Conservation (phyloP, 1,140 invertebrate genomes). For the Hyphantria cunea region DNA sequence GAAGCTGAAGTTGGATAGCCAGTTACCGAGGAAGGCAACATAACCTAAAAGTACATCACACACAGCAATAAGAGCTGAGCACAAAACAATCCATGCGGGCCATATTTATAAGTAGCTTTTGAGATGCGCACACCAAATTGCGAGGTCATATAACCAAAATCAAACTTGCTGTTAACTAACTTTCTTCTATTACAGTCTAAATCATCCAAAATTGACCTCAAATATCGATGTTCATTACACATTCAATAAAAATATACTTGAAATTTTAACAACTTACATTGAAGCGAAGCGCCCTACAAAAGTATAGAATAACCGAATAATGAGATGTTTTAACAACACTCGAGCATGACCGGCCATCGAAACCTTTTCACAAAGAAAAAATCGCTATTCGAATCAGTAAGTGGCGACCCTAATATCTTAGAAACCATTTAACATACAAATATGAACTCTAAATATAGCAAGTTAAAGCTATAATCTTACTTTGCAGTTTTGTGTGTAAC, state of each 20-base stretch:
- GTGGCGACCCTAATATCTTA: background rate
- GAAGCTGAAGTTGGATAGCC: too few species aligned
- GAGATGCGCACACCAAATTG: too few species aligned
- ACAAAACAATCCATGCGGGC: too few species aligned
- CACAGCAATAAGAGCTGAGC: too few species aligned
- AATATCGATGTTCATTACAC: background rate
- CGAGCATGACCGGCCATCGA: background rate
- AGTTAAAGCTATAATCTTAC: background rate
- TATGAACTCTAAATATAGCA: background rate
- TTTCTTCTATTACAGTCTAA: too few species aligned
- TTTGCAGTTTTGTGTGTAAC: background rate
- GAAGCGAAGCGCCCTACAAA: background rate
- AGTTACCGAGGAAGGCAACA: too few species aligned
- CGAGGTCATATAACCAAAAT: too few species aligned
- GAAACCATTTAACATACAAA: background rate
- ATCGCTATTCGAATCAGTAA: background rate
- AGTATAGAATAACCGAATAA: constrained; percentile 1
- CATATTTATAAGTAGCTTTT: too few species aligned
- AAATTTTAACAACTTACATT: background rate
- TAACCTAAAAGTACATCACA: too few species aligned
- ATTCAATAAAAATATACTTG: background rate
- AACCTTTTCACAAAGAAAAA: background rate
- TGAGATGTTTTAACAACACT: constrained; percentile 2
- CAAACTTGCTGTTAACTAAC: too few species aligned
- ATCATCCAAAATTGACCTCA: background rate